Percentiles rank a stretch among this genome's conserved stretches.
phyloP scores from a whole-genome alignment of 2,113 vertebrate species.

The Crotalus viridis region DNA sequence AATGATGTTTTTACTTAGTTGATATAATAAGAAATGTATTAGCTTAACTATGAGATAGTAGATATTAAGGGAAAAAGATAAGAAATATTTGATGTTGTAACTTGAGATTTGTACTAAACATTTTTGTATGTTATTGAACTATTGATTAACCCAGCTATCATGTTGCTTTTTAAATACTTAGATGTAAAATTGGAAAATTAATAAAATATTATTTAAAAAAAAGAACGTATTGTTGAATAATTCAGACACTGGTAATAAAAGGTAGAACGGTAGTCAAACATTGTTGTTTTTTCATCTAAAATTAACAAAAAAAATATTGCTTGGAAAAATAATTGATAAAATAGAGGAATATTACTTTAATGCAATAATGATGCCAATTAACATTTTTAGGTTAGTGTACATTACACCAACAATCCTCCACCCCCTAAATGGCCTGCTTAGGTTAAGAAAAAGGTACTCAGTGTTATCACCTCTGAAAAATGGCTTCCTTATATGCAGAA shows the following conservation, averaged over 20 bases:
- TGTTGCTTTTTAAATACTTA: no score
- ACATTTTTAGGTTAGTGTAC: not conserved
- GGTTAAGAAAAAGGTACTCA: not conserved
- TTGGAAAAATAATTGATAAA: not conserved
- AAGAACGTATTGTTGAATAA: not conserved
- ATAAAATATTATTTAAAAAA: no score
- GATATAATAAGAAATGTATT: no score
- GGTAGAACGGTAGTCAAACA: not conserved
- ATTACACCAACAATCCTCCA: not conserved
- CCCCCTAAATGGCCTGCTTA: not conserved
- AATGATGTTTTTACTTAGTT: no score
- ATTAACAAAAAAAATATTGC: not conserved
- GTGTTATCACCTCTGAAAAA: not conserved
- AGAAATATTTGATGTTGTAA: no score
- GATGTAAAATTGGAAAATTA: no score
- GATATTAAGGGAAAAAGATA: no score
- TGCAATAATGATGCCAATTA: not conserved
- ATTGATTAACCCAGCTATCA: no score
- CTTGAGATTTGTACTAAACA: no score
- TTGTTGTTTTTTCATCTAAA: not conserved
- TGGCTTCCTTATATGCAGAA: not conserved
- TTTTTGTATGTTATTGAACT: no score
- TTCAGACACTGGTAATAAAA: not conserved
- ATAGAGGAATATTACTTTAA: not conserved
- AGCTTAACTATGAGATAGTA: no score